Conservation (phyloP, 2,888 invertebrate genomes). For the Loripinus fragilis region DNA sequence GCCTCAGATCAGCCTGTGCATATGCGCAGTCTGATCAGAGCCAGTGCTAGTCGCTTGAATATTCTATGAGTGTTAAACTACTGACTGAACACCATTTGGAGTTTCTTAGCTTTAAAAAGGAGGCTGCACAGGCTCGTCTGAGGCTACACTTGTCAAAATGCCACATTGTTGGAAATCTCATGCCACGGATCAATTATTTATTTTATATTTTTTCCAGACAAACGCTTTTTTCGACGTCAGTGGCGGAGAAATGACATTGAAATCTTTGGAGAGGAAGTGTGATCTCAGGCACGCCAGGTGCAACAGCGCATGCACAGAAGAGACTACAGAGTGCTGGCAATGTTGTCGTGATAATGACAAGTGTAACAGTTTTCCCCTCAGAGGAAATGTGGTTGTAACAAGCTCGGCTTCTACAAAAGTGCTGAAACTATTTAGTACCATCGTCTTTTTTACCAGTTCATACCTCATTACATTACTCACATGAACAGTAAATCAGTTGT, state of each 20-base stretch:
- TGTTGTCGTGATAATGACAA: slow-evolving; percentile 51
- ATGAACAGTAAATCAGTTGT: neutral
- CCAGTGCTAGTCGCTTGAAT: no score
- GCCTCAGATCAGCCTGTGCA: no score
- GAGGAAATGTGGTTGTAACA: slow-evolving; percentile 40
- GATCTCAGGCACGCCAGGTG: slow-evolving; percentile 42
- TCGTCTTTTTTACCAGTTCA: neutral
- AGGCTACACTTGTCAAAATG: no score
- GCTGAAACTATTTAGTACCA: neutral
- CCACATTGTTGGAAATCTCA: no score
- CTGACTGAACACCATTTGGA: no score
- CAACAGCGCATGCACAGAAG: slow-evolving; percentile 51
- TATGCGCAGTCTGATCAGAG: no score
- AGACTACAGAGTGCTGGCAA: slow-evolving; percentile 37
- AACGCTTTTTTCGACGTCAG: slow-evolving; percentile 23
- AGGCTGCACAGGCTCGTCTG: no score
- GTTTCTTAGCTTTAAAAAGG: no score
- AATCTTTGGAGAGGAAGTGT: slow-evolving; percentile 38
- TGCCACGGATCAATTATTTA: neutral
- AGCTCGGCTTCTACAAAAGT: slow-evolving; percentile 4
- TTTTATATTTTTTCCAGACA: slow-evolving; percentile 36
- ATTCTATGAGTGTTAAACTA: no score
- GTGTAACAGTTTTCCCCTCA: slow-evolving; percentile 48
- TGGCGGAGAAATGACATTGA: slow-evolving; percentile 23
- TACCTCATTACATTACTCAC: neutral